These are phyloP conservation scores for Platichthys stellatus DNA, from an alignment of 2,113 vertebrate species.

Conservation along the genomic window DNA sequence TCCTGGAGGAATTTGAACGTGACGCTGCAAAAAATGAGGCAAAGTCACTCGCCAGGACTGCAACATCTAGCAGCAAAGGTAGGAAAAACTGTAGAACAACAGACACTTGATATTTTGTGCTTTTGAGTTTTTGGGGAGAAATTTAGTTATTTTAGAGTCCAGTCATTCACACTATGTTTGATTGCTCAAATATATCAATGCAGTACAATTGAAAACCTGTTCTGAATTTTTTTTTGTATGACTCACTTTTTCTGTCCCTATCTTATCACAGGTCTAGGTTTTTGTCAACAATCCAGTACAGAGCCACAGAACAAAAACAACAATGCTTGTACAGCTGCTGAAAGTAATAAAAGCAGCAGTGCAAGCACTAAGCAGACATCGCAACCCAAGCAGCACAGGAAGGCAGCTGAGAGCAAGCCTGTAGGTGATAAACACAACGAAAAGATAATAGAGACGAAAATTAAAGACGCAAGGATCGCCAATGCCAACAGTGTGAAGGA, in stretches of 20 bases:
- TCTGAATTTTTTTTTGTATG: slow-evolving; percentile 8
- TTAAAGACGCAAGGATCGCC: slow-evolving; percentile 11
- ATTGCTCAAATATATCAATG: neutral
- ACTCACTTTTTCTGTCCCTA: neutral
- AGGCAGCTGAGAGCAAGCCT: slow-evolving; percentile 22
- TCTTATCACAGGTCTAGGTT: slow-evolving; percentile 41
- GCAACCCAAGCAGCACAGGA: slow-evolving; percentile 28
- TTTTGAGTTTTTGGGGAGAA: neutral
- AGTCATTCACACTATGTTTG: neutral
- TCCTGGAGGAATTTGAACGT: slow-evolving; percentile 72
- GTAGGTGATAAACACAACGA: slow-evolving; percentile 26
- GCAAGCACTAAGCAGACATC: slow-evolving; percentile 24
- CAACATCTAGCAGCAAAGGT: slow-evolving; percentile 54
- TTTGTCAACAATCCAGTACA: slow-evolving; percentile 26
- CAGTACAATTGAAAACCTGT: neutral
- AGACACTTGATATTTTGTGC: neutral
- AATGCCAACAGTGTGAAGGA: slow-evolving; percentile 22
- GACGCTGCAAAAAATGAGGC: slow-evolving; percentile 50
- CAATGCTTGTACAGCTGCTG: slow-evolving; percentile 78
- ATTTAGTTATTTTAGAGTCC: neutral
- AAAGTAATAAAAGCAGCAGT: slow-evolving; percentile 44
- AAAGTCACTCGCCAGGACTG: slow-evolving; percentile 22
- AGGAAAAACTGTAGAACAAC: slow-evolving; percentile 4
- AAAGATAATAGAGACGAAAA: slow-evolving; percentile 22
- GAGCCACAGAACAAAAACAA: slow-evolving; percentile 83